phyloP scores from a whole-genome alignment of 2,888 invertebrate species.

The Polymixis lichenea region DNA sequence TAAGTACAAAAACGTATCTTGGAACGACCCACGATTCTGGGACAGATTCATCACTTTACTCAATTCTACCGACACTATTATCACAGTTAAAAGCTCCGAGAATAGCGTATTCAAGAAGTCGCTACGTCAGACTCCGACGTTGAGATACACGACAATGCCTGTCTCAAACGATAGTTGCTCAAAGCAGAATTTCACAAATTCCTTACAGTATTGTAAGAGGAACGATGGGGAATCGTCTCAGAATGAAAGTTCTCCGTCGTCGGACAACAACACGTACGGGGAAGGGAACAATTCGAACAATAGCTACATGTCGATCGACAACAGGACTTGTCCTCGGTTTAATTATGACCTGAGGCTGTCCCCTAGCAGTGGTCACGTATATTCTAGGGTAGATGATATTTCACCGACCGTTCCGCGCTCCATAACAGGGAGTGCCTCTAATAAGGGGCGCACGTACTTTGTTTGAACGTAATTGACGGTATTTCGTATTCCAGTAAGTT shows the following conservation, averaged over 20 bases:
- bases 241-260: slow-evolving; percentile 91
- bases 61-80: slow-evolving; percentile 91
- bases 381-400: slow-evolving; percentile 89
- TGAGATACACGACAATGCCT: slow-evolving; percentile 91
- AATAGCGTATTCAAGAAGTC: slow-evolving; percentile 89
- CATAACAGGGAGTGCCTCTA: slow-evolving; percentile 78
- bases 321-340: slow-evolving; percentile 89
- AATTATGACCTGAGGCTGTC: slow-evolving; percentile 90
- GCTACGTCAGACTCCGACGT: slow-evolving; percentile 85
- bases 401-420: slow-evolving; percentile 86
- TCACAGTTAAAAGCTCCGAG: slow-evolving; percentile 86
- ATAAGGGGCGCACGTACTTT: slow-evolving; percentile 88
- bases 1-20: slow-evolving; percentile 92
- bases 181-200: slow-evolving; percentile 90
- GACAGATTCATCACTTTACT: slow-evolving; percentile 95
- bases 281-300: slow-evolving; percentile 92
- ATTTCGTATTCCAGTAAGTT: slow-evolving; percentile 63
- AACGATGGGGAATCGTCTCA: slow-evolving; percentile 89
- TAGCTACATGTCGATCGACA: slow-evolving; percentile 93
- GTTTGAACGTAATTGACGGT: slow-evolving; percentile 78
- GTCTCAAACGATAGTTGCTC: slow-evolving; percentile 89
- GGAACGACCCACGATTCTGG: slow-evolving; percentile 96
- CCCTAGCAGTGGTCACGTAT: slow-evolving; percentile 89
- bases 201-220: slow-evolving; percentile 86
- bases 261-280: slow-evolving; percentile 91